A percentile compares a stretch with the other conserved stretches of the same genome.
phyloP scores from a whole-genome alignment of 1,140 invertebrate species.

The Battus philenor region DNA sequence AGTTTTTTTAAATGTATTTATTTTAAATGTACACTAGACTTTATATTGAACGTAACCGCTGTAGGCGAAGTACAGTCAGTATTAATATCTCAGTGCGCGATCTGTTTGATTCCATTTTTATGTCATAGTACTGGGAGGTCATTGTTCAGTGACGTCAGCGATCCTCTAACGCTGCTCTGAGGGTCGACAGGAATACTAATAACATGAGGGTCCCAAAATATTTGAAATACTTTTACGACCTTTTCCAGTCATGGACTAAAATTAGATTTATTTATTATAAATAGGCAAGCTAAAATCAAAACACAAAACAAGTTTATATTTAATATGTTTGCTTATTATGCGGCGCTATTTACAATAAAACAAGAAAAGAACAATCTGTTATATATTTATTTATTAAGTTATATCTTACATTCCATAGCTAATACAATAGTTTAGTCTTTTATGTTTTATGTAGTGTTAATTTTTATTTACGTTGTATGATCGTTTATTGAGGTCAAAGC shows the following conservation, averaged over 20 bases:
- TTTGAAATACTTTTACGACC: no score
- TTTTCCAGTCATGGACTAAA: neutral
- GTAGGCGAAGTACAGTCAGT: slow-evolving; percentile 25
- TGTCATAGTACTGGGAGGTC: slow-evolving; percentile 4
- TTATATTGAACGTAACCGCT: slow-evolving; percentile 24
- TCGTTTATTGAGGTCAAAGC: neutral
- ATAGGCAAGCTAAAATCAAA: neutral
- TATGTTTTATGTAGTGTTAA: no score
- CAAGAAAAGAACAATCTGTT: neutral
- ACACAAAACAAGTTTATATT: neutral
- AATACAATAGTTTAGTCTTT: no score
- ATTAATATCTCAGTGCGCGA: slow-evolving; percentile 24
- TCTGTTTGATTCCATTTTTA: slow-evolving; percentile 30
- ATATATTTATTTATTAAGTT: neutral
- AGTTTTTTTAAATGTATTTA: no score
- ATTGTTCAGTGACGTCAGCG: neutral
- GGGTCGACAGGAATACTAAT: neutral
- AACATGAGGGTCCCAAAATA: no score
- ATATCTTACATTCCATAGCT: neutral
- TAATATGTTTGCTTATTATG: neutral
- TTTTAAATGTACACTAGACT: slow-evolving; percentile 17
- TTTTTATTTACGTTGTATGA: neutral
- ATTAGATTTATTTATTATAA: neutral
- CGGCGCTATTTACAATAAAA: neutral
- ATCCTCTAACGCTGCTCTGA: neutral